phyloP scores from a whole-genome alignment of 2,113 vertebrate genomes.

The Burhinus oedicnemus region DNA sequence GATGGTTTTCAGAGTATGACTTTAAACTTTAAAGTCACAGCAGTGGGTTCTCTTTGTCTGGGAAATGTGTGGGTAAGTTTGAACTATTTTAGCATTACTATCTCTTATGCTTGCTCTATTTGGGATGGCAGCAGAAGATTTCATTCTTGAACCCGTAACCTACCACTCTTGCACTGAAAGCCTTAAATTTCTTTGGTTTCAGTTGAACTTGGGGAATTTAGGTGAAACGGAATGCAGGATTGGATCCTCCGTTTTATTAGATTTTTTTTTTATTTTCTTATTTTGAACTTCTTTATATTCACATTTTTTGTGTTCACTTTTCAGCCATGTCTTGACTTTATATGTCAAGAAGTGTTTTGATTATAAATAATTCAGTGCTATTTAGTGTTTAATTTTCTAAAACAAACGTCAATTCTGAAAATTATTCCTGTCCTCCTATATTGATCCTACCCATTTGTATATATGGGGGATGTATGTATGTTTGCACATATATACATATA shows the following conservation, averaged over 20 bases:
- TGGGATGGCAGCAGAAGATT: neutral
- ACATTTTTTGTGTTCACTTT: neutral
- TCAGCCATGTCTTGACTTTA: neutral
- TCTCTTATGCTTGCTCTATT: neutral
- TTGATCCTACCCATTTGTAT: neutral
- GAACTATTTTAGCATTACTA: neutral
- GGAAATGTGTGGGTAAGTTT: neutral
- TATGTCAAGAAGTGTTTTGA: neutral
- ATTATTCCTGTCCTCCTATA: neutral
- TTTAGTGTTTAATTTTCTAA: neutral
- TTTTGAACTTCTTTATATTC: neutral
- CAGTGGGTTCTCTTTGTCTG: neutral
- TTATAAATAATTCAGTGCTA: neutral
- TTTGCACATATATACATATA: neutral
- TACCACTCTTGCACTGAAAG: neutral
- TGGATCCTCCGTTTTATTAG: neutral
- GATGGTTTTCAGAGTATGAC: neutral
- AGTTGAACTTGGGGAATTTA: neutral
- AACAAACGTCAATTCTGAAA: neutral
- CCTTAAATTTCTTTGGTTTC: neutral
- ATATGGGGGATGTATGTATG: neutral
- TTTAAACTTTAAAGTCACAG: neutral
- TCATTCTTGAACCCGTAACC: neutral
- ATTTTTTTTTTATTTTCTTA: fast-evolving
- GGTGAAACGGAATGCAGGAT: neutral